Base-by-base conservation (phyloP, 2,888 invertebrate genomes). In the Nomada fucata region DNA sequence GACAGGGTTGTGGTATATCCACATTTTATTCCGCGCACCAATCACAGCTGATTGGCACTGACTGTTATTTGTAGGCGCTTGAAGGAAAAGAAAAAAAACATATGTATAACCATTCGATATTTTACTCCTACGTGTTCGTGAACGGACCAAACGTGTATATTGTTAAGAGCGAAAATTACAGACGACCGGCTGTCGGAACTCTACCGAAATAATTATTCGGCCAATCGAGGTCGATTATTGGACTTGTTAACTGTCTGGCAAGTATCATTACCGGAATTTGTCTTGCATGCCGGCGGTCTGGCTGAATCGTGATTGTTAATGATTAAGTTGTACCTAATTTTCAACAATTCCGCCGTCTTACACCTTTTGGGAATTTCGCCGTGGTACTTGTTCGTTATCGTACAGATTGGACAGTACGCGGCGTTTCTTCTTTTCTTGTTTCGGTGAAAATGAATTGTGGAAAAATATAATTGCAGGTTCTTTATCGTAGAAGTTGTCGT, bases 41-140 rank as follows among this genome's bases (percentile, higher is more conserved):
- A 89, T 89, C 89, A 88, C 87, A 78, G 80, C 86, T 89, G 89
- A 89, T 89, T 89, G 89, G 89, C 88, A 86, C 85, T 75, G 88
- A 88, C 87, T 89, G 83, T 89, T 89, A 89, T 88, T 86, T 87
- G 76, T 83, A 68, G 76, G 71, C 60, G 20, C 1, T 23, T 26
- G 42, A 57, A 68, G 20, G 36, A 60, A 76, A 72, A 79, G 63
- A 60, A 36, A 76, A 76, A 23, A 76, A 71, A 63, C 29, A 73
- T 64, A 76, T 36, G 7, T 36, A 61, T 53, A 67, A 63, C 20
- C 61, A 76, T 85, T 76, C 80, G 81, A 86, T 85, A 75, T 79
- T 88, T 83, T 67, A 85, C 88, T 86, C 78, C 80, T 85, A 86
- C 86, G 76, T 86, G 80, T 67, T 70, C 71, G 75, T 57, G 61